Evolutionary conservation across 37 sponge, comb jelly and placozoan genomes (phyloP).

Genomic region (Halisarca cf. caerulea): DNA sequence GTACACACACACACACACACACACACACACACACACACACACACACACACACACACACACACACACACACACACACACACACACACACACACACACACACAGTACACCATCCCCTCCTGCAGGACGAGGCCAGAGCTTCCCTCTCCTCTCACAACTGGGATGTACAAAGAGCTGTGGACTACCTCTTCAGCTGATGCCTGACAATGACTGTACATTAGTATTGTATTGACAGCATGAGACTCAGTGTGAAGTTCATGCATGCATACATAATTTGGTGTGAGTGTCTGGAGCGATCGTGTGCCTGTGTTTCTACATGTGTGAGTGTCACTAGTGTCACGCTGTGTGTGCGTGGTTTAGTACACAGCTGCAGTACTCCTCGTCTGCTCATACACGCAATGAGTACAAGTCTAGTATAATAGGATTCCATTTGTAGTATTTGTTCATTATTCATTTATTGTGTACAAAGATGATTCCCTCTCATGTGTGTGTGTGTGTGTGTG

Average conservation of each 20-base stretch:
- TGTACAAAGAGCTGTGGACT: constrained; percentile 77
- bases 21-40: background rate
- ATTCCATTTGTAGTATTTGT: too few relatives aligned
- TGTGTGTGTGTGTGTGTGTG: constrained; percentile 21
- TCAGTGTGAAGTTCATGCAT: too few relatives aligned
- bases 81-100: constrained; percentile 24
- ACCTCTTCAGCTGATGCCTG: constrained; percentile 64
- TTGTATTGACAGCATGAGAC: background rate
- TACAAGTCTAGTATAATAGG: too few relatives aligned
- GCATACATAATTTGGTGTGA: too few relatives aligned
- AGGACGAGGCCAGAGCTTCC: constrained; percentile 67
- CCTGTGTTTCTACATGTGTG: background rate
- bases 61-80: constrained; percentile 30
- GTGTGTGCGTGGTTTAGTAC: background rate
- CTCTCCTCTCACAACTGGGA: constrained; percentile 82
- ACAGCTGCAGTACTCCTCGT: background rate
- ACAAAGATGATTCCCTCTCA: too few relatives aligned
- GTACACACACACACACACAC: constrained; percentile 22
- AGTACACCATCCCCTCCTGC: background rate
- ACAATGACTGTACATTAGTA: background rate
- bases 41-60: constrained; percentile 18
- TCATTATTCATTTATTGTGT: too few relatives aligned
- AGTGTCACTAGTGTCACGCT: background rate
- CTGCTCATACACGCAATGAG: too few relatives aligned
- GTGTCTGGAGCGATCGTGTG: too few relatives aligned